Conservation (phyloP, 2,888 invertebrate species). For the Ophonus ardosiacus region DNA sequence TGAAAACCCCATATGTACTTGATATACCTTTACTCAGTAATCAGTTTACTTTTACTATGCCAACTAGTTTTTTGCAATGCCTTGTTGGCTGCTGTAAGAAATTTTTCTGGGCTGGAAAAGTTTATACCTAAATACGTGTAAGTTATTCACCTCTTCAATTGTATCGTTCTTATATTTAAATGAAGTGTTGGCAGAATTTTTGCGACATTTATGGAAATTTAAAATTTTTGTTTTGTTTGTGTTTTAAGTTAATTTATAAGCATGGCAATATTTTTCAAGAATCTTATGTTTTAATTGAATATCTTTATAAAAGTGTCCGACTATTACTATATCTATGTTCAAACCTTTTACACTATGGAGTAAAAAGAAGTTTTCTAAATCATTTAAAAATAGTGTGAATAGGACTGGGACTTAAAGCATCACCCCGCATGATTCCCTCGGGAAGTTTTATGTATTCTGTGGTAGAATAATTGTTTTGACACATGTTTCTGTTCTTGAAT, state of each 20-base stretch:
- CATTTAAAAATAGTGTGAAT: conserved; percentile 64
- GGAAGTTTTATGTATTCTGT: conserved; percentile 64
- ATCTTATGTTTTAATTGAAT: conserved; percentile 50
- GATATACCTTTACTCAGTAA: conserved; percentile 29
- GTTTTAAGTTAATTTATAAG: conserved; percentile 10
- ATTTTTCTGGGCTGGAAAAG: conserved; percentile 36
- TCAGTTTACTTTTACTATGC: neutral
- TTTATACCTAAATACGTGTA: conserved; percentile 50
- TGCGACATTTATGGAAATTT: conserved; percentile 49
- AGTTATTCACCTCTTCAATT: conserved; percentile 38
- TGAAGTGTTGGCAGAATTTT: neutral
- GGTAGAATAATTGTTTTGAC: conserved; percentile 61
- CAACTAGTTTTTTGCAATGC: conserved; percentile 3
- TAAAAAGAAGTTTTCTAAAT: conserved; percentile 62
- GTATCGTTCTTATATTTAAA: conserved; percentile 5
- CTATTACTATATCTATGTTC: conserved; percentile 56
- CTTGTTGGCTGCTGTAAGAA: conserved; percentile 1
- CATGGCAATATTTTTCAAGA: conserved; percentile 47
- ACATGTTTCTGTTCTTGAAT: conserved; percentile 55
- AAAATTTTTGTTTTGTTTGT: conserved; percentile 55
- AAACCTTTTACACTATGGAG: conserved; percentile 51
- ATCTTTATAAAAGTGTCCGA: conserved; percentile 37
- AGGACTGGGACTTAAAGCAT: conserved; percentile 63
- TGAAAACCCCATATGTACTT: too few relatives aligned
- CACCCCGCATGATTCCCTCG: conserved; percentile 65